A percentile compares a stretch with the other conserved stretches of the same genome.
Conservation (phyloP, 2,113 vertebrate genomes). For the Stegostoma tigrinum region DNA sequence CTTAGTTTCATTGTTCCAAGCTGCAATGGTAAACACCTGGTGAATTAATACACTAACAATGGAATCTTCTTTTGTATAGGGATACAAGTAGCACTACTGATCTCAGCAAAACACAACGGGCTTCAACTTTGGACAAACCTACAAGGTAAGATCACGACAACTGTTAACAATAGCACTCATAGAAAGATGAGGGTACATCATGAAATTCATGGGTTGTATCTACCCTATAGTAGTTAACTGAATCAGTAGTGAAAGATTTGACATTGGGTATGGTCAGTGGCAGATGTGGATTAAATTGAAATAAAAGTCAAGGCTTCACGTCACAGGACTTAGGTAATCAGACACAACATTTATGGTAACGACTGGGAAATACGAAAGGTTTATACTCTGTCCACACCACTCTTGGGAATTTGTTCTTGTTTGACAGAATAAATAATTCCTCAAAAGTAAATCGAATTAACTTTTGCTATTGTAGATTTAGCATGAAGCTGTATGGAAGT, state of each 20-base stretch:
- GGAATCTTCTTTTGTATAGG: neutral
- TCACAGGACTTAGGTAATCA: neutral
- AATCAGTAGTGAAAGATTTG: neutral
- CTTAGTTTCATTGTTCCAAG: neutral
- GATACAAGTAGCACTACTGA: neutral
- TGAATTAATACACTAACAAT: neutral
- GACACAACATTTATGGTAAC: neutral
- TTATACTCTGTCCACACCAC: neutral
- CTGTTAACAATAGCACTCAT: neutral
- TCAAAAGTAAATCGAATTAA: neutral
- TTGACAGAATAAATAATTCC: neutral
- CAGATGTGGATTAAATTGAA: neutral
- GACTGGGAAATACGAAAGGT: neutral
- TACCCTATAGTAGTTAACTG: neutral
- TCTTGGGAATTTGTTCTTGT: neutral
- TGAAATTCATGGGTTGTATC: neutral
- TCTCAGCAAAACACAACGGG: no score
- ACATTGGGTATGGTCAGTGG: neutral
- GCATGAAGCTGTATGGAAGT: neutral
- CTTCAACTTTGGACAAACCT: constrained; percentile 11
- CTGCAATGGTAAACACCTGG: neutral
- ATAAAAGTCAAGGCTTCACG: no score
- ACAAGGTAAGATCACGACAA: neutral
- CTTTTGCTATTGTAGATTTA: neutral
- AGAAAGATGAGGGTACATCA: neutral